Base-by-base conservation (phyloP, 53 echinoderm and acorn worm genomes). In the Arbacia lixula region DNA sequence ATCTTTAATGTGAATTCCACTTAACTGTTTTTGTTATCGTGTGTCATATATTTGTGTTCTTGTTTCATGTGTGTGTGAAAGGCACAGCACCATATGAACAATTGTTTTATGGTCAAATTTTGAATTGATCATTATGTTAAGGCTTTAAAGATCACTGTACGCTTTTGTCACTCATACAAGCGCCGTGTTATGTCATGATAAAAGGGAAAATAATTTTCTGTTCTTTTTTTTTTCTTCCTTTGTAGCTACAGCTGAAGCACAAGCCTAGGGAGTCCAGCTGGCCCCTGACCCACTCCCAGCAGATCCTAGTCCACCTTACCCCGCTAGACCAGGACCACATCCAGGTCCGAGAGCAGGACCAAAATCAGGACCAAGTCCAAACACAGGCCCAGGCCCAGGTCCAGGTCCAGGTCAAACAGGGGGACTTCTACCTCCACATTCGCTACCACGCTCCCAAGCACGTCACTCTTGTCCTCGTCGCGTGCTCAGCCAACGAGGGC, bases 211-310 rank as follows among this genome's bases (percentile, higher is more conserved):
- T 66, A 33, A 66, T 26, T 0, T 62, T 62, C 26, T 11, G 20
- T 43, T 69, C 46, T 69, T 69, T 69, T 16, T 69, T 36, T n/a
- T n/a, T 37, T 0, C 35, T 36, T 66, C 0, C 9, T 37, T 63
- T 76, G 17, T 89, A 92, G 92, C 35, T 92, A 20, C 84, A 92
- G 46, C 53, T 89, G 62, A 92, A 89, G 36, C 86, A 89, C 55
- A 86, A 83, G 24, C 92, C 89, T 8, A 86, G 89, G 83, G 92
- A 92, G 60, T 62, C 53, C 17, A 86, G 92, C 57, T 92, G 92
- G 92, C 92, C 92, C 2, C 71, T 92, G n/a, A 46, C 34, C 50
- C 51, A 63, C 62, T 63, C 41, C 30, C 19, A 81, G 14, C 82
- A 81, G 82, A 81, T 81, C 64, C 82, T 81, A 22, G 82, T 81